These are phyloP conservation scores for Thunnus albacares DNA, from an alignment of 2,797 vertebrate genomes.

Conservation along the genomic window DNA sequence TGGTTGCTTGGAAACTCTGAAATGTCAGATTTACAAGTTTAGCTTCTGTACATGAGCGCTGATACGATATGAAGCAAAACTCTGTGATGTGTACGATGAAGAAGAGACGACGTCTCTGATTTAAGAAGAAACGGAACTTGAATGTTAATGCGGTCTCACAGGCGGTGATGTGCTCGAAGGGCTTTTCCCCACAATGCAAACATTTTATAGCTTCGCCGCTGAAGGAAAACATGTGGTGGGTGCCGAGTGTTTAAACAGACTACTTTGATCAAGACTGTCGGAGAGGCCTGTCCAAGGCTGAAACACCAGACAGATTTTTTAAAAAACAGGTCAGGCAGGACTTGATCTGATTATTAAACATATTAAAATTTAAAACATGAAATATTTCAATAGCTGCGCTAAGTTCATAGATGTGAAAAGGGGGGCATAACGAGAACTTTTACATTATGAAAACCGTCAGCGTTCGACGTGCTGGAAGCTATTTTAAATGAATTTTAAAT, in stretches of 20 bases:
- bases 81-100: conserved; percentile 29
- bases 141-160: conserved; percentile 19
- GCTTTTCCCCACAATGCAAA: conserved; percentile 25
- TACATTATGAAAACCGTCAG: not conserved
- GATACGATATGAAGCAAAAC: conserved; percentile 28
- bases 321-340: conserved; percentile 20
- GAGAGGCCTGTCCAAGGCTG: not conserved
- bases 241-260: conserved; percentile 24
- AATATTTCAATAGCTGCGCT: not conserved
- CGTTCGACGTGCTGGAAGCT: not conserved
- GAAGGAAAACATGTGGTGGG: conserved; percentile 21
- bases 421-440: not conserved
- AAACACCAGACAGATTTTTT: conserved; percentile 16
- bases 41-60: not conserved
- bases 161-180: conserved; percentile 34
- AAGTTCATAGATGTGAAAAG: not conserved
- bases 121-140: conserved; percentile 19
- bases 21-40: conserved; percentile 14
- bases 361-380: not conserved
- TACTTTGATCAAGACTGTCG: conserved; percentile 48
- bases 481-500: not conserved
- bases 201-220: conserved; percentile 27
- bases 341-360: conserved; percentile 3
- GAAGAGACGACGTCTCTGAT: conserved; percentile 21
- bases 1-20: conserved; percentile 43